Conservation (phyloP, 2,113 vertebrate genomes). For the Empidonax alnorum region DNA sequence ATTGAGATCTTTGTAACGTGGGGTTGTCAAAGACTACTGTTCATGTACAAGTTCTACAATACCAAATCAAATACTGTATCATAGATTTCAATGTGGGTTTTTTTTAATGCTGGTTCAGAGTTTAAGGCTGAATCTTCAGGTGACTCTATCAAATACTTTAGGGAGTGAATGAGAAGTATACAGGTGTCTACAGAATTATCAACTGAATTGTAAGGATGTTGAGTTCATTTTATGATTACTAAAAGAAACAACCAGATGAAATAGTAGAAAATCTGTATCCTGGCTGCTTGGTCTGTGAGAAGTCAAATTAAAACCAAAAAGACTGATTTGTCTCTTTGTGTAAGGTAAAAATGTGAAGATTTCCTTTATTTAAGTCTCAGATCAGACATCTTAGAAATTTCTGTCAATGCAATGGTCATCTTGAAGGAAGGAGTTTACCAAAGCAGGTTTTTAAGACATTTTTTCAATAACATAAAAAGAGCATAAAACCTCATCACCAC, state of each 20-base stretch:
- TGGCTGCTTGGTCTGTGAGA: background rate
- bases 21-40: background rate
- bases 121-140: background rate
- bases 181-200: background rate
- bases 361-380: background rate
- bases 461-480: background rate
- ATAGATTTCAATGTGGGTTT: background rate
- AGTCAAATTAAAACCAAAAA: background rate
- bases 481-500: background rate
- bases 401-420: background rate
- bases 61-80: background rate
- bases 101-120: background rate
- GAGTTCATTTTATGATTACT: background rate
- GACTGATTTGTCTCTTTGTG: background rate
- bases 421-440: background rate
- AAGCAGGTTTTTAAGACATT: background rate
- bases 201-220: background rate
- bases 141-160: background rate
- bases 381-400: background rate
- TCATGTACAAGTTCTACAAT: rapidly evolving
- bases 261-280: background rate
- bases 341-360: background rate
- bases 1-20: background rate
- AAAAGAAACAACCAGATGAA: background rate
- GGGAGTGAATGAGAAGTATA: background rate